Evolutionary conservation across 2,113 vertebrate species (phyloP), one percentile per base, ranked within the genome.

Genomic region (Saccopteryx leptura): DNA sequence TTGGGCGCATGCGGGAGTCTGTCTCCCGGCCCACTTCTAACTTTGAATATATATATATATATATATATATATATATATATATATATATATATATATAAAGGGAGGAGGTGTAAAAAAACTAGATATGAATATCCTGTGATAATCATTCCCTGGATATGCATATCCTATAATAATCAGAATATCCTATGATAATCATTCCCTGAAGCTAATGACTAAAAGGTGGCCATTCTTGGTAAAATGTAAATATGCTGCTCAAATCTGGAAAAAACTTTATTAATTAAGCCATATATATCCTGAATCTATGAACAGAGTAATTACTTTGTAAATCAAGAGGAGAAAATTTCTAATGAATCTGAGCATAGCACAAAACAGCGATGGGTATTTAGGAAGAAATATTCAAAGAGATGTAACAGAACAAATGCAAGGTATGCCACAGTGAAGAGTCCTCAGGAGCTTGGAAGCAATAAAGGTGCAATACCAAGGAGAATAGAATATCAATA

Each of bases 181-280:
- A 72, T 52, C 7, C 13, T 72, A 6, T 19, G 19, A 63, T 46
- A 68, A 74, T 65, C 39, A 83, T 68, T 65, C 11, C 21, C 9
- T 87, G 48, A 92, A 72, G n/a, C 9, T 74, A 80, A 58, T n/a
- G 50, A 46, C 11, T 26, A 39, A 88, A 85, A 65, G 1, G 2
- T 92, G 28, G 31, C 63, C 12, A 14, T 31, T 85, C 66, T 58
- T 96, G 19, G 23, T 82, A 68, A 13, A 89, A 58, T 28, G 5
- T 7, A 94, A 61, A 93, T 52, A 56, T 60, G 28, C 76, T 86
- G 72, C 26, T 81, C 71, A 90, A 48, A 26, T 81, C 33, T 71
- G 50, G 19, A 56, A 88, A 82, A 1, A 88, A 33, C 12, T 26
- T 75, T 56, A 92, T 94, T 90, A 78, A 89, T 72, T 86, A 87